phyloP scores from a whole-genome alignment of 1,140 invertebrate genomes.

The Wiebesia pumilae region DNA sequence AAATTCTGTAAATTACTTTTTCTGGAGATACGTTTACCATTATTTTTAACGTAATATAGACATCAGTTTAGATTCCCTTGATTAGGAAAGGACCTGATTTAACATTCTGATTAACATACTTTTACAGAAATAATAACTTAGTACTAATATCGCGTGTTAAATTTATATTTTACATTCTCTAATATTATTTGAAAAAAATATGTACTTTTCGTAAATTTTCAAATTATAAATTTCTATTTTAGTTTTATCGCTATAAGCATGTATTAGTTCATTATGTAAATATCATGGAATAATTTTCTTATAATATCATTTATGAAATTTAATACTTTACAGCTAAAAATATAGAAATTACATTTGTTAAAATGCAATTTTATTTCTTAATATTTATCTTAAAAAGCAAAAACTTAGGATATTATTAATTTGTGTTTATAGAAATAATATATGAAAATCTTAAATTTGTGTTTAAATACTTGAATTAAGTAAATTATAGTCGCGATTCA shows the following conservation, averaged over 20 bases:
- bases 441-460: background rate
- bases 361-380: no score
- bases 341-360: no score
- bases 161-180: background rate
- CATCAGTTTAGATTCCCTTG: slow-evolving; percentile 7
- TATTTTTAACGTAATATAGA: background rate
- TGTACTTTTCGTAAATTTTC: background rate
- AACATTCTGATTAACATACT: background rate
- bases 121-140: background rate
- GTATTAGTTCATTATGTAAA: background rate
- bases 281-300: no score
- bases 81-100: background rate
- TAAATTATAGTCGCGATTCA: background rate
- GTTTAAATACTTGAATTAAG: background rate
- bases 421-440: no score
- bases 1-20: background rate
- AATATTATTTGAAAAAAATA: background rate
- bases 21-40: background rate
- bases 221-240: background rate
- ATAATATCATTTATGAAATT: no score
- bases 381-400: no score
- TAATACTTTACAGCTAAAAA: no score
- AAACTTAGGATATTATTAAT: no score
- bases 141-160: background rate
- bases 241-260: background rate